Evolutionary conservation across 2,888 invertebrate species (phyloP).

Genomic region (Spodoptera exigua): DNA sequence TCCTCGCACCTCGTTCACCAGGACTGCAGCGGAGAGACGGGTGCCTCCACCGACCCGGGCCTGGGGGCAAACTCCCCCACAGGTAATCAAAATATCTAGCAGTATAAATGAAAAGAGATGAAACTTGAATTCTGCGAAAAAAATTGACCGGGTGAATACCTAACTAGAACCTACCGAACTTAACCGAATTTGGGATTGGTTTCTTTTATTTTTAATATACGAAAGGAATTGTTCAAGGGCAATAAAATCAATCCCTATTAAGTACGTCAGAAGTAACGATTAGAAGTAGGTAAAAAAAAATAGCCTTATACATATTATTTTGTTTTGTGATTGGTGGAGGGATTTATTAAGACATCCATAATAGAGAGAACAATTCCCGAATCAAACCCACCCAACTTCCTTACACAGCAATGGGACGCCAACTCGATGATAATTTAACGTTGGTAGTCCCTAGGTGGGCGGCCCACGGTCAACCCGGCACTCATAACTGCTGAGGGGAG

Average conservation of each 20-base stretch:
- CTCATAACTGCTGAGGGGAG: conserved; percentile 89
- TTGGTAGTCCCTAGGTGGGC: conserved; percentile 66
- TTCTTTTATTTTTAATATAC: too few species aligned
- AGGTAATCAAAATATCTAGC: conserved; percentile 61
- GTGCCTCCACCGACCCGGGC: conserved; percentile 74
- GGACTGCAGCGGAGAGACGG: conserved; percentile 62
- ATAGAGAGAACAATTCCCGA: conserved; percentile 14
- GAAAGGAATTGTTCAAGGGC: too few species aligned
- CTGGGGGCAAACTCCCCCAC: conserved; percentile 75
- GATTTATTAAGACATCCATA: conserved; percentile 10
- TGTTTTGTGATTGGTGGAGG: too few species aligned
- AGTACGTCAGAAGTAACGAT: too few species aligned
- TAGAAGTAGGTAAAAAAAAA: too few species aligned
- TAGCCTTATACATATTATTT: too few species aligned
- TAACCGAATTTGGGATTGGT: too few species aligned
- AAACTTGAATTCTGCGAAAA: too few species aligned
- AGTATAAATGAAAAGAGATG: too few species aligned
- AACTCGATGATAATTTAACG: conserved; percentile 71
- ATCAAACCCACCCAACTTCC: conserved; percentile 51
- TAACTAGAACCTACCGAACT: too few species aligned
- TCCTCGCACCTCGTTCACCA: conserved; percentile 73
- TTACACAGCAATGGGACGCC: conserved; percentile 69
- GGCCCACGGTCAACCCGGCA: conserved; percentile 73
- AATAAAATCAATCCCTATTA: too few species aligned
- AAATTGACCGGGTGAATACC: too few species aligned